phyloP scores from a whole-genome alignment of 2,888 invertebrate genomes.

The Nematopogon swammerdamellus region DNA sequence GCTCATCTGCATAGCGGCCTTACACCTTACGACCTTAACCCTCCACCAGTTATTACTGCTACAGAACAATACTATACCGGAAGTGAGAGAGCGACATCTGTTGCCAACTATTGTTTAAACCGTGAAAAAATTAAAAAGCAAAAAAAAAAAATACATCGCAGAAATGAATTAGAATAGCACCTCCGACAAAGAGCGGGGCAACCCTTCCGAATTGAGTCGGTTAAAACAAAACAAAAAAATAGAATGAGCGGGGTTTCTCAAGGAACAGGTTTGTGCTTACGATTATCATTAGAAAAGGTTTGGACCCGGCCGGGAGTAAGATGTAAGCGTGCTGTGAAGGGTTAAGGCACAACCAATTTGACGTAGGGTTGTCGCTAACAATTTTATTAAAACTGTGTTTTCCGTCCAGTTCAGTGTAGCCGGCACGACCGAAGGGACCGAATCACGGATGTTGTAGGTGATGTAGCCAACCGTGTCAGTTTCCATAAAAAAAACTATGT shows the following conservation, averaged over 20 bases:
- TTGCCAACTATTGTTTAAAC: background rate
- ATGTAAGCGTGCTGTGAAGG: slow-evolving; percentile 30
- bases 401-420: no score
- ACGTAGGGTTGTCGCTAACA: slow-evolving; percentile 34
- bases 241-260: slow-evolving; percentile 27
- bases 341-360: slow-evolving; percentile 18
- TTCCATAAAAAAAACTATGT: no score
- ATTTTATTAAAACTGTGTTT: no score
- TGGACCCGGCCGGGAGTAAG: slow-evolving; percentile 26
- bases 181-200: slow-evolving; percentile 18
- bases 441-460: no score
- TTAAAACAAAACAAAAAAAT: slow-evolving; percentile 46
- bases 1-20: slow-evolving; percentile 24
- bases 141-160: slow-evolving; percentile 28
- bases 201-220: slow-evolving; percentile 24
- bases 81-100: background rate
- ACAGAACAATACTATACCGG: background rate
- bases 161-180: slow-evolving; percentile 25
- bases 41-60: no score
- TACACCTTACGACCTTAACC: slow-evolving; percentile 45
- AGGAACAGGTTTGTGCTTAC: slow-evolving; percentile 51
- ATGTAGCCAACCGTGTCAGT: no score
- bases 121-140: slow-evolving; percentile 8
- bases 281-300: slow-evolving; percentile 46
- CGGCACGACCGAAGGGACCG: no score